Base-by-base conservation (phyloP, 2,113 vertebrate genomes). In the Morone chrysops region DNA sequence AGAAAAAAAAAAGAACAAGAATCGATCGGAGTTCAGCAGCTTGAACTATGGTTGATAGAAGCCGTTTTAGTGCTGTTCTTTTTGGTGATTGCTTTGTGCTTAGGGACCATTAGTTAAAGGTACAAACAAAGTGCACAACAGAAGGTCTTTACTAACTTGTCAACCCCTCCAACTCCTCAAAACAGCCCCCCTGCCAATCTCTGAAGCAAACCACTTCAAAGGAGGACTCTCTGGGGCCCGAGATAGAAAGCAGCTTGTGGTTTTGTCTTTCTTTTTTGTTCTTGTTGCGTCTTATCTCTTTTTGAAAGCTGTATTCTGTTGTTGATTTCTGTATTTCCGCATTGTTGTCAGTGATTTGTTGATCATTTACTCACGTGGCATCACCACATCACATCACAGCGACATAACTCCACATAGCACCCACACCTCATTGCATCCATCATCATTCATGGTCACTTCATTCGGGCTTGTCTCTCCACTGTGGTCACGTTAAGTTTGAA, bases 201-300 rank as follows among this genome's bases (percentile, higher is more conserved):
- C 70, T 83, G 91, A 90, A 92, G 92, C 88, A 86, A 93, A 94
- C 94, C 94, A 95, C 94, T 94, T 95, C 93, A 94, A 92, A 90
- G 59, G 82, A 80, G 80, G 85, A 90, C 78, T 81, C 85, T 85
- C 89, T 82, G 89, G 89, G 87, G 83, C 78, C 31, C n/a, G 20
- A 85, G 56, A 78, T 72, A 85, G 66, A 92, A 82, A 85, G 93
- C 90, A 89, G 91, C 91, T 88, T 93, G 85, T 92, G 87, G 82
- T 86, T 87, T 92, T 84, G 65, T 84, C 61, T 68, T 72, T n/a
- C 57, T 22, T 63, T 56, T 53, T 56, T 74, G 69, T 92, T 84
- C 78, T 75, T 73, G 77, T 91, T 85, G 70, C 67, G 82, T 91
- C 81, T 54, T 80, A 57, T 78, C 75, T 89, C 69, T 70, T 81